phyloP scores from a whole-genome alignment of 2,797 vertebrate species.

The Peromyscus aztecus region DNA sequence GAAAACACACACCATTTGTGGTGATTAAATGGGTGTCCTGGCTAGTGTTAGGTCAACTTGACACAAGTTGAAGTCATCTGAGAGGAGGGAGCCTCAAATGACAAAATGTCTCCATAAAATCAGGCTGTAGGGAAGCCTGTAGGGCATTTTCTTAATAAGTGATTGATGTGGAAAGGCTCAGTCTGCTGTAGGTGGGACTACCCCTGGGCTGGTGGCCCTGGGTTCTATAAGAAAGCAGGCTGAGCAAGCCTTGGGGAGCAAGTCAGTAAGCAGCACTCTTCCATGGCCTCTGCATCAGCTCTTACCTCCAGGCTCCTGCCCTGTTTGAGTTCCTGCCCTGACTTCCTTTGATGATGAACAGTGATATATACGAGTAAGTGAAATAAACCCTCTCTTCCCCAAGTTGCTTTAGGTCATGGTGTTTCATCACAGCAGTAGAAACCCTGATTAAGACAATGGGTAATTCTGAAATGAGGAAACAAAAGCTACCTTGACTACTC shows the following conservation, averaged over 20 bases:
- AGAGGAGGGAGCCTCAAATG: not conserved
- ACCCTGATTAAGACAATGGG: not conserved
- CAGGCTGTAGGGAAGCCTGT: not conserved
- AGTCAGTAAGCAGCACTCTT: not conserved
- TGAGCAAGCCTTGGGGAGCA: not conserved
- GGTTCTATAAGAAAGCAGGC: not conserved
- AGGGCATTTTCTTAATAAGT: not conserved
- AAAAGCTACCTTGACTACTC: not conserved
- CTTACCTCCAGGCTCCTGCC: not conserved
- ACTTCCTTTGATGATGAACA: not conserved
- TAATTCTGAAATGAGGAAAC: not conserved
- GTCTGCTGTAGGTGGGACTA: not conserved
- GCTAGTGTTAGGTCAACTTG: not conserved
- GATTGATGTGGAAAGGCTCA: not conserved
- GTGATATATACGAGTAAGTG: too few species aligned
- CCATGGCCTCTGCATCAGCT: not conserved
- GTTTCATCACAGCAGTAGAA: not conserved
- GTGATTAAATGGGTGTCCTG: too few species aligned
- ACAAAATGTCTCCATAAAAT: not conserved
- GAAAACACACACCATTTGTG: fast-evolving
- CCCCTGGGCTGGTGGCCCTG: too few species aligned
- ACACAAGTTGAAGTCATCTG: not conserved
- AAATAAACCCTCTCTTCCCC: not conserved
- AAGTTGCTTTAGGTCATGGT: not conserved
- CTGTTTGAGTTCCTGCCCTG: not conserved